phyloP scores from a whole-genome alignment of 2,113 vertebrate species.

The Lepisosteus osseus region DNA sequence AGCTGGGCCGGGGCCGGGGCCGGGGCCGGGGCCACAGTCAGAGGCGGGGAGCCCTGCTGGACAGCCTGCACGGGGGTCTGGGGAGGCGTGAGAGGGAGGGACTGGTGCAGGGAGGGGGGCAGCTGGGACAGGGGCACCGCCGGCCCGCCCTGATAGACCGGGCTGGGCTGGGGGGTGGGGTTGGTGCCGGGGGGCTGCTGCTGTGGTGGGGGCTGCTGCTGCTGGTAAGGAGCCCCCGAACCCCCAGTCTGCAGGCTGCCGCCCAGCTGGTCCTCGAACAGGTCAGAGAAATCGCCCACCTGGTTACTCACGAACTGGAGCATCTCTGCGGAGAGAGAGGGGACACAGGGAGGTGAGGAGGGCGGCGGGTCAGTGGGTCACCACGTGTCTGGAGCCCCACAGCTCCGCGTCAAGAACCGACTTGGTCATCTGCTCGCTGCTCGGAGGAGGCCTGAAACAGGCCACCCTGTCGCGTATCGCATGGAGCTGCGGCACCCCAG shows the following conservation, averaged over 20 bases:
- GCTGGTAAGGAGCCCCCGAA: constrained; percentile 22
- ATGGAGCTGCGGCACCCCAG: too few relatives aligned
- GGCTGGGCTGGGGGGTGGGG: constrained; percentile 42
- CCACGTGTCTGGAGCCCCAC: too few relatives aligned
- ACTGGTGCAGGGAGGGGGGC: constrained; percentile 55
- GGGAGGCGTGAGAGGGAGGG: constrained; percentile 53
- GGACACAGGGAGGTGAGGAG: background rate
- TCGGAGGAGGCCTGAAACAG: too few relatives aligned
- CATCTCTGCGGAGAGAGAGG: constrained; percentile 77
- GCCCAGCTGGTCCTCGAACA: constrained; percentile 84
- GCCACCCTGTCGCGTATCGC: too few relatives aligned
- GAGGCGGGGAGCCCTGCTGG: constrained; percentile 18
- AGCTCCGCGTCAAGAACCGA: too few relatives aligned
- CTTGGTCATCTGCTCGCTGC: too few relatives aligned
- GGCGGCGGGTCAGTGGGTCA: background rate
- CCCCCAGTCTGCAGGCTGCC: constrained; percentile 15
- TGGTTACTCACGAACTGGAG: constrained; percentile 96
- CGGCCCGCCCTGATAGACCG: background rate
- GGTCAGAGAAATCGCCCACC: constrained; percentile 87
- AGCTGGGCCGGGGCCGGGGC: constrained; percentile 49
- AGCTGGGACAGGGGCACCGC: background rate
- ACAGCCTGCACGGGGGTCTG: constrained; percentile 53
- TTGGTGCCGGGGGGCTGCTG: background rate
- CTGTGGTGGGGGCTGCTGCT: background rate
- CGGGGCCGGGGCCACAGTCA: background rate